A percentile compares a stretch with the other conserved stretches of the same genome.
Conservation (phyloP, 1,140 invertebrate genomes). For the Brachionus angularis region DNA sequence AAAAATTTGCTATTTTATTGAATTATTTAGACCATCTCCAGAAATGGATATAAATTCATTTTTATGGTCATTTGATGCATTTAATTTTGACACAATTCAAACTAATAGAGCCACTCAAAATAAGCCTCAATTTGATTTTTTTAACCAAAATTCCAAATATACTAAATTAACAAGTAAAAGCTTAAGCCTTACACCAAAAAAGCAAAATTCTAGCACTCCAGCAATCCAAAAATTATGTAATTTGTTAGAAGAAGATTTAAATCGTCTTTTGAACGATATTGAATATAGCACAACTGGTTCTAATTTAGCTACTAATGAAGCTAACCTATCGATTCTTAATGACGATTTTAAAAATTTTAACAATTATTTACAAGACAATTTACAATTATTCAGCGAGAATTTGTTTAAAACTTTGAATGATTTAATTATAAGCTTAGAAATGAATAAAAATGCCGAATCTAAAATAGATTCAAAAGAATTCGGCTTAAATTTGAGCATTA, state of each 20-base stretch:
- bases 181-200: too few species aligned
- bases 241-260: slow-evolving; percentile 7
- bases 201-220: slow-evolving; percentile 14
- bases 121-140: background rate
- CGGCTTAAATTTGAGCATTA: background rate
- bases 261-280: background rate
- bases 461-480: background rate
- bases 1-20: background rate
- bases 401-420: background rate
- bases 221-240: slow-evolving; percentile 12
- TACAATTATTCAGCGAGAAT: slow-evolving; percentile 19
- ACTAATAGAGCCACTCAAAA: too few species aligned
- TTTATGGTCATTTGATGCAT: background rate
- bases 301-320: background rate
- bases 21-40: background rate
- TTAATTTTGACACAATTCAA: background rate
- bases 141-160: too few species aligned
- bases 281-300: slow-evolving; percentile 25
- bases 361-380: slow-evolving; percentile 22
- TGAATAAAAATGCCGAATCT: background rate
- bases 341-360: slow-evolving; percentile 23
- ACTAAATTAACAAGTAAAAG: too few species aligned
- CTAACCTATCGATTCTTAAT: background rate
- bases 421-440: background rate
- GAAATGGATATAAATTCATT: slow-evolving; percentile 18